Evolutionary conservation across 2,888 invertebrate species (phyloP), one percentile per base, ranked within the genome.

Genomic region (Rosalia funebris): DNA sequence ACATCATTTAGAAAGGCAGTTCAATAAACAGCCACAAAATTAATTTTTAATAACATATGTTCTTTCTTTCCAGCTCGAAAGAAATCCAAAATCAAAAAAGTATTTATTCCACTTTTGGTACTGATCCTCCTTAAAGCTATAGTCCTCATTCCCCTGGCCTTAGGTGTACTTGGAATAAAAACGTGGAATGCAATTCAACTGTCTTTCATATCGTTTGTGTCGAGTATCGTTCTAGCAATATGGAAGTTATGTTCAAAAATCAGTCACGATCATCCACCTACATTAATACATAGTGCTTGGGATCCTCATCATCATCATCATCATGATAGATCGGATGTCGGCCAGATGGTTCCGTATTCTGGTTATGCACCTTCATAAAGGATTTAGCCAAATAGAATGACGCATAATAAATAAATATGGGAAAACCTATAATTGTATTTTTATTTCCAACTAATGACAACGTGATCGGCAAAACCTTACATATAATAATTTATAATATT

Each of bases 181-280:
- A 92, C 93, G 44, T 93, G 92, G 90, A 93, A 93, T 80, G 92
- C 93, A 2, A 87, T 93, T 70, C 92, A 92, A 77, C 86, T 93
- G 74, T 91, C 92, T 14, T 93, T 93, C 88, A 89, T 93, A 86
- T 91, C 92, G 39, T 93, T 93, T 83, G 88, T 93, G 72, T 89
- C 92, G 17, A 91, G 92, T 73, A 88, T 92, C 69, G 91, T 90
- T 63, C 83, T 93, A 81, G 92, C 92, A 70, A 90, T 93, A 80
- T 93, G 92, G 88, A 92, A 93, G 81, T 85, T 93, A 68, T 93
- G 92, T 86, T 90, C 91, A 80, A 93, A 93, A 85, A 89, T 92
- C 5, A 50, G 41, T 14, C 61, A 62, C n/a, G 62, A 62, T n/a
- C 62, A 61, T 15, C 71, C 69, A 32, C 66, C 66, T 15, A 66